phyloP scores from a whole-genome alignment of 1,140 invertebrate species.

The Zaprionus gabonicus region DNA sequence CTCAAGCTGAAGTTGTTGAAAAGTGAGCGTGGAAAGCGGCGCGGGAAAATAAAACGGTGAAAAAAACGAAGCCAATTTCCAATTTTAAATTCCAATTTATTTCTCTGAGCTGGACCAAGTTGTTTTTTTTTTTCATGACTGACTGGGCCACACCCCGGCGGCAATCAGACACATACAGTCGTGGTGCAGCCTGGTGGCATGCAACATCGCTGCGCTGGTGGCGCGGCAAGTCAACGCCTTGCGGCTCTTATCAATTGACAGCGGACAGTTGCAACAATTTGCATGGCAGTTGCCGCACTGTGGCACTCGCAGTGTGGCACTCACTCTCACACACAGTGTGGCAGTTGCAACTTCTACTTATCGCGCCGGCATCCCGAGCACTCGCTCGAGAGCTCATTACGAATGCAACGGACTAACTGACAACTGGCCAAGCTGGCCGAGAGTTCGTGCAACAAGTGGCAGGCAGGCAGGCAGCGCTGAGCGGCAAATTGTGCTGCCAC shows the following conservation, averaged over 20 bases:
- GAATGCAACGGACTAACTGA: constrained; percentile 58
- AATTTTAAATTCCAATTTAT: constrained; percentile 39
- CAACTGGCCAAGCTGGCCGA: constrained; percentile 20
- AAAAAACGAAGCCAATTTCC: constrained; percentile 34
- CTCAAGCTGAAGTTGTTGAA: constrained; percentile 52
- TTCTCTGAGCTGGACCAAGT: constrained; percentile 21
- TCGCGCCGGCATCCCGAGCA: constrained; percentile 36
- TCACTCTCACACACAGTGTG: background rate
- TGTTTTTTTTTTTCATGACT: background rate
- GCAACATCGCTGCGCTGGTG: constrained; percentile 32
- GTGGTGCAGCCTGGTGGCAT: constrained; percentile 16
- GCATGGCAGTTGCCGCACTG: constrained; percentile 34
- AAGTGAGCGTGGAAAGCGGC: constrained; percentile 72
- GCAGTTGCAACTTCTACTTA: constrained; percentile 26
- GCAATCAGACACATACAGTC: background rate
- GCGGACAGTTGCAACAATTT: constrained; percentile 50
- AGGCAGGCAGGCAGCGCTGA: constrained; percentile 21
- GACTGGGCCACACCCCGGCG: constrained; percentile 16
- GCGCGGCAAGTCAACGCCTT: constrained; percentile 37
- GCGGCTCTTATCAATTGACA: constrained; percentile 45
- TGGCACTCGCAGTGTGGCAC: constrained; percentile 11
- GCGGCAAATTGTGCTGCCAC: constrained; percentile 48
- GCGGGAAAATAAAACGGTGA: constrained; percentile 8
- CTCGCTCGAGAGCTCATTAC: constrained; percentile 62
- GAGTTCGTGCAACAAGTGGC: constrained; percentile 56